A percentile compares a stretch with the other conserved stretches of the same genome.
Evolutionary conservation across 2,113 vertebrate genomes (phyloP).

Genomic region (Cercopithecus mona): DNA sequence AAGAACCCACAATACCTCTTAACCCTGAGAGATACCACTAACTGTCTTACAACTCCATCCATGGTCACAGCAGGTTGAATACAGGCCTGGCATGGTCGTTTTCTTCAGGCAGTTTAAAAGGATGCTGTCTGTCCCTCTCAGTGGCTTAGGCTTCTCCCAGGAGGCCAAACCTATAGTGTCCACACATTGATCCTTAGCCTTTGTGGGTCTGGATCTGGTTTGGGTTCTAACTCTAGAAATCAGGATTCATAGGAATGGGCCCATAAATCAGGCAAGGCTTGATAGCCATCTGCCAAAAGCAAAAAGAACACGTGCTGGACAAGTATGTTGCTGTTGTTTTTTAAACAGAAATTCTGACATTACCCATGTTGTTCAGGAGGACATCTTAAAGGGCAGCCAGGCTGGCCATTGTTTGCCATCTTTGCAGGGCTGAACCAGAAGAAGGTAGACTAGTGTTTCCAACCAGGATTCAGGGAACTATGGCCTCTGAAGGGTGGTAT

Average conservation of each 20-base stretch:
- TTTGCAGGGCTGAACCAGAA: neutral
- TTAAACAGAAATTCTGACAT: neutral
- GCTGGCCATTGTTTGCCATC: neutral
- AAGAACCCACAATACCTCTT: slow-evolving; percentile 77
- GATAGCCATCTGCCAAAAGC: neutral
- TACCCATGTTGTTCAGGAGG: neutral
- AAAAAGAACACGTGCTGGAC: neutral
- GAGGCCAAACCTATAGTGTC: neutral
- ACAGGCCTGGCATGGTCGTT: neutral
- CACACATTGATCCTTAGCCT: neutral
- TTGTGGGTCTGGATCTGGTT: neutral
- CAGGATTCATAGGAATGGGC: neutral
- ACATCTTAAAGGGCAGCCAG: neutral
- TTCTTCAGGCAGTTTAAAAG: neutral
- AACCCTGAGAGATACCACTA: slow-evolving; percentile 39
- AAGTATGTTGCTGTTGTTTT: neutral
- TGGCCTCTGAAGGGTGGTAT: neutral
- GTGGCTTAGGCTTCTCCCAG: neutral
- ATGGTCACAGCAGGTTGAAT: neutral
- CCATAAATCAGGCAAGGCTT: neutral
- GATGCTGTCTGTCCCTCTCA: neutral
- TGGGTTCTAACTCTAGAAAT: slow-evolving; percentile 19
- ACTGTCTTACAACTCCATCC: neutral
- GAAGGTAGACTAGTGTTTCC: neutral
- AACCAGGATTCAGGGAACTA: neutral